phyloP scores from a whole-genome alignment of 2,797 vertebrate genomes.

The Myripristis murdjan region DNA sequence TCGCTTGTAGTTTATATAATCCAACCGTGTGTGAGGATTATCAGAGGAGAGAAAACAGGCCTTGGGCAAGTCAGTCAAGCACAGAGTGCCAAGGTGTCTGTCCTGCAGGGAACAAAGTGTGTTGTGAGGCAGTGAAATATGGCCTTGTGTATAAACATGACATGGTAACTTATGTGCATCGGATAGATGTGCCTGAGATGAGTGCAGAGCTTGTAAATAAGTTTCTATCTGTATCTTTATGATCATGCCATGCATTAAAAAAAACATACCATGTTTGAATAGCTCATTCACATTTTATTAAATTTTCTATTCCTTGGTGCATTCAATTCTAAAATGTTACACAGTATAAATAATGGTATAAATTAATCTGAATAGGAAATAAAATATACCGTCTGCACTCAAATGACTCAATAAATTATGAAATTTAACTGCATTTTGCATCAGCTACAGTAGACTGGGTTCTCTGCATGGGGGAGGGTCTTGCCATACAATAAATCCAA shows the following conservation, averaged over 20 bases:
- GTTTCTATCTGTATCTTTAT: background rate
- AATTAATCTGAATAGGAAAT: too few relatives aligned
- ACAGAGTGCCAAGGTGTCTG: too few relatives aligned
- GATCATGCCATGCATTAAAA: background rate
- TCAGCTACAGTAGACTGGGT: too few relatives aligned
- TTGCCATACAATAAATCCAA: background rate
- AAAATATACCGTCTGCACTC: too few relatives aligned
- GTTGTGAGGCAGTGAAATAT: slow-evolving; percentile 9
- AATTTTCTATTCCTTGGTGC: background rate
- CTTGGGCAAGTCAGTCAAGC: too few relatives aligned
- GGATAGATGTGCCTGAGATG: background rate
- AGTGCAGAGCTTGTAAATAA: background rate
- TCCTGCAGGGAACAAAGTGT: background rate
- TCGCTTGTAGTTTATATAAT: slow-evolving; percentile 26
- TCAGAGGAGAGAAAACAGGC: background rate
- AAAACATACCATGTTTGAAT: too few relatives aligned
- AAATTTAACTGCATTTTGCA: background rate
- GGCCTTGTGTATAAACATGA: too few relatives aligned
- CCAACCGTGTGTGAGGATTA: slow-evolving; percentile 3
- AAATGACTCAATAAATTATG: too few relatives aligned
- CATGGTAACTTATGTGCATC: background rate
- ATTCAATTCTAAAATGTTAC: too few relatives aligned
- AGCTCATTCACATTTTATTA: background rate
- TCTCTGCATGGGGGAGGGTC: background rate
- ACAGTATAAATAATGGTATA: too few relatives aligned